Evolutionary conservation across 2,797 vertebrate genomes (phyloP).

Genomic region (Babyrousa celebensis): DNA sequence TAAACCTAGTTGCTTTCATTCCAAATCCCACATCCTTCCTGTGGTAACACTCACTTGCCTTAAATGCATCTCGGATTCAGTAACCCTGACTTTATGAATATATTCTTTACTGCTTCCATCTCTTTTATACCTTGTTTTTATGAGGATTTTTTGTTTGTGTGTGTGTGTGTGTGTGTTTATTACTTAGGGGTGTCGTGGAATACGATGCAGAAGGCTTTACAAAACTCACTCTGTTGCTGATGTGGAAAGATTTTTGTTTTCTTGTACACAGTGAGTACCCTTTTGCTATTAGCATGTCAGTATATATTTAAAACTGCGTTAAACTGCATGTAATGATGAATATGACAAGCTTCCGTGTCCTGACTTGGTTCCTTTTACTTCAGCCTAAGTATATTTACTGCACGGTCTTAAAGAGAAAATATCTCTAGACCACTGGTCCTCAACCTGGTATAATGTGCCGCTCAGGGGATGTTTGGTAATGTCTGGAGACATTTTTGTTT

Average conservation of each 20-base stretch:
- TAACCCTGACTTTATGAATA: neutral
- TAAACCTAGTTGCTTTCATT: neutral
- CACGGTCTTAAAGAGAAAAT: constrained; percentile 43
- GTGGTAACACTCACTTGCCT: neutral
- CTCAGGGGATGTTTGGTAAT: neutral
- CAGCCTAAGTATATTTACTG: constrained; percentile 75
- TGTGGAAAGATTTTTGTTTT: constrained; percentile 99
- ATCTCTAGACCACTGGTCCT: constrained; percentile 28
- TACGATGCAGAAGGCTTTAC: constrained; percentile 99
- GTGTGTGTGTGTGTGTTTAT: constrained; percentile 77
- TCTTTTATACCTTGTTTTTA: constrained; percentile 68
- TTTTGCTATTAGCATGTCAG: constrained; percentile 77
- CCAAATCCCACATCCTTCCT: neutral
- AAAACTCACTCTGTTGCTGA: constrained; percentile 98
- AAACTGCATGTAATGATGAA: neutral
- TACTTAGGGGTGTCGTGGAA: constrained; percentile 97
- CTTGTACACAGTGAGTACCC: constrained; percentile 97
- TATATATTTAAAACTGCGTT: neutral
- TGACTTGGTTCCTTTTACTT: constrained; percentile 80
- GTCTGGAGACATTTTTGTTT: constrained; percentile 34
- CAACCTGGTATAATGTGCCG: neutral
- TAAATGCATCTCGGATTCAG: neutral
- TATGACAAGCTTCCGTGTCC: constrained; percentile 81
- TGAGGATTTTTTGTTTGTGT: constrained; percentile 49
- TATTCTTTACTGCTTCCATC: constrained; percentile 16